Evolutionary conservation across 1,140 invertebrate genomes (phyloP).

Genomic region (Augochlora pura): DNA sequence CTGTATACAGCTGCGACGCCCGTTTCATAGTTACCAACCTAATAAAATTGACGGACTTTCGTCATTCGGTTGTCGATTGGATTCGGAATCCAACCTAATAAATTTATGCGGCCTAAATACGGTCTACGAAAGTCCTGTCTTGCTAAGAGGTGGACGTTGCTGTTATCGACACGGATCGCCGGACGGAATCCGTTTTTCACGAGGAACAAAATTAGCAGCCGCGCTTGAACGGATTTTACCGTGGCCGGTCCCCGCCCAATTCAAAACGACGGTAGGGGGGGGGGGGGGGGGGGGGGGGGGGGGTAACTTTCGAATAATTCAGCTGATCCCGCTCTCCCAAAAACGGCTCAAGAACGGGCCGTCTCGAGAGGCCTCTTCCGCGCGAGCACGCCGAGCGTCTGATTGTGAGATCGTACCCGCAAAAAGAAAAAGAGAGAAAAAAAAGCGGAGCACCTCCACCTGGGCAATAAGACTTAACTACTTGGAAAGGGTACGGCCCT

Average conservation of each 20-base stretch:
- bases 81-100: too few relatives aligned
- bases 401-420: slow-evolving; percentile 37
- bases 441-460: slow-evolving; percentile 29
- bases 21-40: too few relatives aligned
- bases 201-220: neutral
- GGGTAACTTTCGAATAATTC: slow-evolving; percentile 51
- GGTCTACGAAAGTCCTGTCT: too few relatives aligned
- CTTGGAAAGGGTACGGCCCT: slow-evolving; percentile 29
- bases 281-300: too few relatives aligned
- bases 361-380: slow-evolving; percentile 52
- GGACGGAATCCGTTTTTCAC: neutral
- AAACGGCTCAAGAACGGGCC: slow-evolving; percentile 45
- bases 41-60: too few relatives aligned
- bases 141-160: neutral
- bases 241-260: neutral
- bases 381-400: slow-evolving; percentile 24
- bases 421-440: too few relatives aligned
- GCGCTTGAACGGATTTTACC: neutral
- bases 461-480: slow-evolving; percentile 47
- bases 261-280: too few relatives aligned
- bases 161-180: neutral
- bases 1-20: too few relatives aligned
- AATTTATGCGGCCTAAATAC: too few relatives aligned
- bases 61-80: too few relatives aligned
- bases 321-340: slow-evolving; percentile 27